phyloP scores from a whole-genome alignment of 2,113 vertebrate species.

The Tetraodon nigroviridis region DNA sequence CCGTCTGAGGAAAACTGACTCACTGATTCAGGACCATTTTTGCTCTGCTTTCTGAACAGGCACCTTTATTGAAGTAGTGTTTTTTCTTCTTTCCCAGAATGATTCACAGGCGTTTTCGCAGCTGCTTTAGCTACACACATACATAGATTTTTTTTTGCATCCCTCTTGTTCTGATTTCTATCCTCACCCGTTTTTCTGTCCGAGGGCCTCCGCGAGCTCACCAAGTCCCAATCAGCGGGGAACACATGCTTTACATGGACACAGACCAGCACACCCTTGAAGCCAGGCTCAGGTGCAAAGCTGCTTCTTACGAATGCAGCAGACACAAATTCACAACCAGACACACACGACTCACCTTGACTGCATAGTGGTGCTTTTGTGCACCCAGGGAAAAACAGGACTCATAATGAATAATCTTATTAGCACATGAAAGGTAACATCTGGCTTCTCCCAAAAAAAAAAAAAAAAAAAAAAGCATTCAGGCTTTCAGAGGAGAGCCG shows the following conservation, averaged over 20 bases:
- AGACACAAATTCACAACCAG: conserved; percentile 1
- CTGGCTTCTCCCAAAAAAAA: conserved; percentile 49
- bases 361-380: conserved; percentile 10
- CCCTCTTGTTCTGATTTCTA: neutral
- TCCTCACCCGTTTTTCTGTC: conserved; percentile 1
- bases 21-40: too few relatives aligned
- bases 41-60: too few relatives aligned
- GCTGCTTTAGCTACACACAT: too few relatives aligned
- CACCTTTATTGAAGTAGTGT: too few relatives aligned
- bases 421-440: conserved; percentile 74
- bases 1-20: too few relatives aligned
- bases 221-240: conserved; percentile 16
- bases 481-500: conserved; percentile 36
- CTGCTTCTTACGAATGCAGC: conserved; percentile 4
- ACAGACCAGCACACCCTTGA: conserved; percentile 10
- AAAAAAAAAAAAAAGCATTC: conserved; percentile 24
- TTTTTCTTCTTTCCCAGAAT: too few relatives aligned
- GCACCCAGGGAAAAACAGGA: conserved; percentile 9
- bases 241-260: conserved; percentile 24
- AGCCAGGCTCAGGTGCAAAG: conserved; percentile 38
- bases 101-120: too few relatives aligned
- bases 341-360: conserved; percentile 16
- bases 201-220: conserved; percentile 17
- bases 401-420: conserved; percentile 70
- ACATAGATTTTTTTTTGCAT: too few relatives aligned